Conservation (phyloP, 2,888 invertebrate genomes). For the Subacronicta megacephala region DNA sequence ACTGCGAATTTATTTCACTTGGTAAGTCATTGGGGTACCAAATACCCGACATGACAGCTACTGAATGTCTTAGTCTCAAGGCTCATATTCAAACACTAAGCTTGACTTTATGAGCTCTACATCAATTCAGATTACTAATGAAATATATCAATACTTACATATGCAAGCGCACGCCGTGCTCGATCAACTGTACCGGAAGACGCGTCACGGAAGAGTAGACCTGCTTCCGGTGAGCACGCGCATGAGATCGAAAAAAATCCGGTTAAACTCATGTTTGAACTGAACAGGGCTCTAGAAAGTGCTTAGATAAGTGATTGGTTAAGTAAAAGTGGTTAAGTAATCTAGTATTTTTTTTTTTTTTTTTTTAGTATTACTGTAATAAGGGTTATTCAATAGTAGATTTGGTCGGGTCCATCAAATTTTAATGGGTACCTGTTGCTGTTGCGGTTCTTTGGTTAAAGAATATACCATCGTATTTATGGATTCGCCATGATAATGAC, state of each 20-base stretch:
- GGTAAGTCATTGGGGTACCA: too few relatives aligned
- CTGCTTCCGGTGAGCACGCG: constrained; percentile 57
- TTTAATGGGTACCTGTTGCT: too few relatives aligned
- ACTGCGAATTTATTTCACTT: too few relatives aligned
- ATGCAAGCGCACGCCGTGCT: constrained; percentile 44
- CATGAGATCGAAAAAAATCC: constrained; percentile 51
- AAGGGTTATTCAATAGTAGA: not conserved
- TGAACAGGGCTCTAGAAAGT: constrained; percentile 48
- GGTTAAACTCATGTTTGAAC: constrained; percentile 34
- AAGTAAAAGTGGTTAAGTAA: constrained; percentile 44
- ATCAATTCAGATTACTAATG: constrained; percentile 24
- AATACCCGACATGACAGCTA: too few relatives aligned
- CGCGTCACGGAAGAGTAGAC: constrained; percentile 53
- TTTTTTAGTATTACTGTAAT: constrained; percentile 16
- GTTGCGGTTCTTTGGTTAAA: too few relatives aligned
- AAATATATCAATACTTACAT: constrained; percentile 45
- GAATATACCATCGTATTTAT: too few relatives aligned
- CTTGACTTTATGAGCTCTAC: not conserved
- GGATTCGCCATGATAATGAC: too few relatives aligned
- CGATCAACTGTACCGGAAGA: constrained; percentile 53
- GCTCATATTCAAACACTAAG: not conserved
- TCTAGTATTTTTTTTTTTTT: too few relatives aligned
- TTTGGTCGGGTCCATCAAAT: too few relatives aligned
- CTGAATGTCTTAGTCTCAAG: too few relatives aligned
- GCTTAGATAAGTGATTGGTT: constrained; percentile 44